Base-by-base conservation (phyloP, 2,797 vertebrate genomes). In the Sciaenops ocellatus region DNA sequence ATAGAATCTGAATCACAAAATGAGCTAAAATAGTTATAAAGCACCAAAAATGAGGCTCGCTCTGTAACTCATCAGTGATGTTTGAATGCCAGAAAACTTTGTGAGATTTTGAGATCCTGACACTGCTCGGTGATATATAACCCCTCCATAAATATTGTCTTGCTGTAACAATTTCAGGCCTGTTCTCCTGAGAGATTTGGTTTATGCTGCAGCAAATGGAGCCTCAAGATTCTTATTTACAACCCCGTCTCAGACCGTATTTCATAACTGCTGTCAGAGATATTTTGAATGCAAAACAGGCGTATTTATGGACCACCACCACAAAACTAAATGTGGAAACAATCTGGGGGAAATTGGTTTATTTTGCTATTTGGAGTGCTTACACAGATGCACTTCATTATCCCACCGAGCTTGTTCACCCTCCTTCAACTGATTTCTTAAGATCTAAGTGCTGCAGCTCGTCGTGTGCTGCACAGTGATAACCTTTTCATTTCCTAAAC, bases 261-360 rank as follows among this genome's bases (percentile, higher is more conserved):
- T 82, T 83, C 71, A 70, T 38, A 59, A 61, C 63, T 18, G 42
- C 69, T 79, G 84, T 78, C 75, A 73, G 1, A 64, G 46, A 75
- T 34, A 16, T 69, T 73, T n/a, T 51, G 17, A 57, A 70, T 68
- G 51, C 67, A 52, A 63, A 75, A 68, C 51, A 34, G 56, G 52
- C 16, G 11, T 44, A 72, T 78, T 79, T 73, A 79, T 75, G 57
- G 38, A 47, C 12, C 42, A 9, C 47, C 52, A 47, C 48, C 59
- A 15, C 41, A 60, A 46, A 70, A 26, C n/a, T 12, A 48, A 76
- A 64, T 17, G 26, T 74, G 75, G 68, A 76, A 78, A 73, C 79
- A 73, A 76, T 81, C 47, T 54, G 50, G 9, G 1, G 8, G 1
- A 54, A 70, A 75, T 42, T 38, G 48, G 50, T 63, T 79, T 73